Conservation (phyloP, 2,113 vertebrate genomes). For the Petrocephalus microphthalmus region DNA sequence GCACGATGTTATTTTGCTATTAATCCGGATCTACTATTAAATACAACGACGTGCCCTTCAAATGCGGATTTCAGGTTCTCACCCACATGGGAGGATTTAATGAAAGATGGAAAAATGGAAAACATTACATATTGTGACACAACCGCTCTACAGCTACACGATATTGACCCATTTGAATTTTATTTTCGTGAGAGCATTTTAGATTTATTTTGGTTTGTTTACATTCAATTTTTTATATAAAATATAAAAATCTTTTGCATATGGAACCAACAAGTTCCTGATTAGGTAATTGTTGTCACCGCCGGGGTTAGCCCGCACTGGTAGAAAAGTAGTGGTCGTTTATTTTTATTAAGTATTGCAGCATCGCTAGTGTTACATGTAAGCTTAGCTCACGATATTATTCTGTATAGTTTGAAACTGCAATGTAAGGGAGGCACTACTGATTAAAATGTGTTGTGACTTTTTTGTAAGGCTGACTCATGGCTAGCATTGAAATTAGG, state of each 20-base stretch:
- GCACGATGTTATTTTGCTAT: neutral
- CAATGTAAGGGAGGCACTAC: neutral
- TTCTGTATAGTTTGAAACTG: neutral
- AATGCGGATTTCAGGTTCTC: neutral
- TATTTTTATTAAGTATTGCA: neutral
- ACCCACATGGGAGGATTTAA: neutral
- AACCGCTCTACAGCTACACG: neutral
- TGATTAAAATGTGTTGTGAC: constrained; percentile 1
- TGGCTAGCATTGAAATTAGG: neutral
- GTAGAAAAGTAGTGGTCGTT: neutral
- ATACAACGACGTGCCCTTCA: neutral
- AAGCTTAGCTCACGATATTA: neutral
- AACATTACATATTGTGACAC: neutral
- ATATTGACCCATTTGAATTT: neutral
- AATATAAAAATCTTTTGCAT: neutral
- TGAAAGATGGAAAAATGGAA: neutral
- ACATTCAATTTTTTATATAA: neutral
- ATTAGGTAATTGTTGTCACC: neutral
- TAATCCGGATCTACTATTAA: neutral
- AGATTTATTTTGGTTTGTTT: neutral
- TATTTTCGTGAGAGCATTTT: neutral
- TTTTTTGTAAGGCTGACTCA: neutral
- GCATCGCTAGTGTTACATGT: neutral
- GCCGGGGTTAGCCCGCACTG: neutral
- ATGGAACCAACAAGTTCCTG: neutral